These are phyloP conservation scores for Micrastur ruficollis DNA, from an alignment of 2,797 vertebrate genomes.

Conservation along the genomic window DNA sequence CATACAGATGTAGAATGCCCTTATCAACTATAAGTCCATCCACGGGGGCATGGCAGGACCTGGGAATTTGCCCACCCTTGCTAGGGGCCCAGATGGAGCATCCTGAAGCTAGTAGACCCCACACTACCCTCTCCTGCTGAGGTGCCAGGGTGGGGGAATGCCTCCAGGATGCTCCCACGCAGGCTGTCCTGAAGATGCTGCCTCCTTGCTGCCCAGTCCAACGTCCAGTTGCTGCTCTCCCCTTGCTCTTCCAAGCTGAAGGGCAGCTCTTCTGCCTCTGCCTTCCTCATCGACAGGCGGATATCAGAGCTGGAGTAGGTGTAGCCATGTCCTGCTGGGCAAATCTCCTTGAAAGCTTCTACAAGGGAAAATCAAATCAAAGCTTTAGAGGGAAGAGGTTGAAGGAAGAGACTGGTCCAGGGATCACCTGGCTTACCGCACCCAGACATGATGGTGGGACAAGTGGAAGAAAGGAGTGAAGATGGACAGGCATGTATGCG, in stretches of 20 bases:
- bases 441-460: neutral
- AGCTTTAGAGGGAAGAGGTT: neutral
- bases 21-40: neutral
- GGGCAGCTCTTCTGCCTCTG: slow-evolving; percentile 85
- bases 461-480: neutral
- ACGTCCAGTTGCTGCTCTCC: neutral
- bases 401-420: neutral
- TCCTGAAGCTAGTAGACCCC: neutral
- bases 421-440: neutral
- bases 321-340: slow-evolving; percentile 93
- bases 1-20: neutral
- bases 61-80: neutral
- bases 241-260: slow-evolving; percentile 58
- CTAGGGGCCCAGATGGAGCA: neutral
- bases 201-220: slow-evolving; percentile 27
- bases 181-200: slow-evolving; percentile 54
- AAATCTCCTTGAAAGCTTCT: slow-evolving; percentile 94
- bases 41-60: neutral
- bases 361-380: neutral
- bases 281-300: slow-evolving; percentile 80
- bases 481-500: neutral
- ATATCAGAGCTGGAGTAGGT: slow-evolving; percentile 89
- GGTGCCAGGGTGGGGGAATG: neutral
- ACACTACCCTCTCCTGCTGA: slow-evolving; percentile 30
- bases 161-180: slow-evolving; percentile 9